phyloP scores from a whole-genome alignment of 2,797 vertebrate species.

The Amblyopsis hoosieri region DNA sequence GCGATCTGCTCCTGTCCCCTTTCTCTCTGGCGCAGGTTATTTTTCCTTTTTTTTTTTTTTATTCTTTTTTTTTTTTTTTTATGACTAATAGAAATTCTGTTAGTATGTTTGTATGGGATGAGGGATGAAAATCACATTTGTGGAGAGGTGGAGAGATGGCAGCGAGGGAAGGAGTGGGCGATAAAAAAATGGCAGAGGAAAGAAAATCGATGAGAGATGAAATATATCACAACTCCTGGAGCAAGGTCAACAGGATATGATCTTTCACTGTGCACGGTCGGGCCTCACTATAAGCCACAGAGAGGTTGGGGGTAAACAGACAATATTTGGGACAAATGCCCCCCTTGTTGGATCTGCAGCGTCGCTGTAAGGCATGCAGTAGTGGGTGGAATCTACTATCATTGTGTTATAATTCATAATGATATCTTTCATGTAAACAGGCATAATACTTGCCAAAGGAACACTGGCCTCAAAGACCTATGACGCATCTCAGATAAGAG shows the following conservation, averaged over 20 bases:
- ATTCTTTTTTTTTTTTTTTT: constrained; percentile 12
- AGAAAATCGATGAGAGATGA: constrained; percentile 81
- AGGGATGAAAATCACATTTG: constrained; percentile 77
- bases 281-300: constrained; percentile 62
- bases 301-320: constrained; percentile 31
- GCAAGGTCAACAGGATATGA: constrained; percentile 84
- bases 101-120: constrained; percentile 71
- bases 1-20: constrained; percentile 59
- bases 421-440: too few species aligned
- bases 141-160: constrained; percentile 67
- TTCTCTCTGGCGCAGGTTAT: constrained; percentile 38
- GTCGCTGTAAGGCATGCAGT: too few species aligned
- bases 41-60: constrained; percentile 7
- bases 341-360: too few species aligned
- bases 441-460: too few species aligned
- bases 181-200: constrained; percentile 67
- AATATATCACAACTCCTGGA: constrained; percentile 79
- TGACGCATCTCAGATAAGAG: too few species aligned
- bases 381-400: too few species aligned
- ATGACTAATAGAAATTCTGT: constrained; percentile 73
- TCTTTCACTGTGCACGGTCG: constrained; percentile 72
- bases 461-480: too few species aligned
- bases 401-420: too few species aligned
- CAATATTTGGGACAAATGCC: background rate
- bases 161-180: constrained; percentile 54